Base-by-base conservation (phyloP, 2,888 invertebrate species). In the Bugula neritina region DNA sequence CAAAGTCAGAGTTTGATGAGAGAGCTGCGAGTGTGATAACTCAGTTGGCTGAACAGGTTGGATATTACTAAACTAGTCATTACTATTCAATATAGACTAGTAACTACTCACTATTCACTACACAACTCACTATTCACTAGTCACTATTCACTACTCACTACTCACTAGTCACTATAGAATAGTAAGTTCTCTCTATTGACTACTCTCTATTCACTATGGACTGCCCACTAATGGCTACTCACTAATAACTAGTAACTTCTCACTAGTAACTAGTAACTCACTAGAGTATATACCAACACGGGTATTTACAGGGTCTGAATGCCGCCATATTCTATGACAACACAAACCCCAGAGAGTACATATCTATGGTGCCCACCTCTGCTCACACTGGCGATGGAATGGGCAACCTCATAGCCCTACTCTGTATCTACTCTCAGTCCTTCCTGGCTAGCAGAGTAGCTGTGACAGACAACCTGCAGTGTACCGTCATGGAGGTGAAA, bases 341-440 rank as follows among this genome's bases (percentile, higher is more conserved):
- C 86, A 93, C 93, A 0, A 96, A 99, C 84, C 90, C 91, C 0
- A 90, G 92, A 72, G 91, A 91, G 69, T 99, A 97, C 82, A 91
- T 98, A 57, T 96, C 96, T 0, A 86, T 99, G 80, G 92, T 99
- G 17, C 99, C 99, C 0, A 99, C 99, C 0, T 97, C 97, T 73
- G 99, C 99, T 0, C 92, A 94, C 76, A 92, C 94, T 0, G 99
- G 99, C 27, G 99, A 99, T 83, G 97, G 96, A 57, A 94, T 99
- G 94, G 98, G 98, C 71, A 99, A 99, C 86, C 86, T 99, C 71
- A 88, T 99, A 77, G 92, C 93, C 27, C 89, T 97, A 80, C 92
- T 99, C 76, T 91, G 96, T 70, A 92, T 94, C 77, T 91, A 91
- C 70, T 94, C 94, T 76, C 98, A 99, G 84, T 92, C 89, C 27